These are phyloP conservation scores for Dichetophora obliterata DNA, from an alignment of 2,888 invertebrate species.

Conservation along the genomic window DNA sequence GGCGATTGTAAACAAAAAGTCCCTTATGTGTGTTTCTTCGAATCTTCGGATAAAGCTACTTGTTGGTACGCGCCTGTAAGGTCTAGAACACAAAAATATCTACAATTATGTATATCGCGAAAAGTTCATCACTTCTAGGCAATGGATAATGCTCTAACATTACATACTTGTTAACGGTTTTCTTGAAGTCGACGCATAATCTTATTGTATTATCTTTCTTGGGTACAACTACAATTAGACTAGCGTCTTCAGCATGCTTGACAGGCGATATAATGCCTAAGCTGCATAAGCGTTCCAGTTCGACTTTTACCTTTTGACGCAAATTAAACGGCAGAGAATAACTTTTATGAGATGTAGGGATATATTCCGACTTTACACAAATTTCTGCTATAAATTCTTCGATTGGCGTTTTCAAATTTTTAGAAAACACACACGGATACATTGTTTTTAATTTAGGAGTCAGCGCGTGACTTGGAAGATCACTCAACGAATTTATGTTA, in stretches of 20 bases:
- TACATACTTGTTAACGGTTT: constrained; percentile 6
- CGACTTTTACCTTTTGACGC: neutral
- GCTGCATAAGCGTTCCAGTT: neutral
- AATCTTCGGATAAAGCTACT: constrained; percentile 42
- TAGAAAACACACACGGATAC: neutral
- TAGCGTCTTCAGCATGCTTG: neutral
- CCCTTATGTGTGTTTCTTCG: constrained; percentile 51
- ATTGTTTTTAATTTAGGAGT: neutral
- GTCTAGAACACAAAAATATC: neutral
- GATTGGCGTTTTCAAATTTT: neutral
- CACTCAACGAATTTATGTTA: neutral
- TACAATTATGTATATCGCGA: too few relatives aligned
- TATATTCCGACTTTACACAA: neutral
- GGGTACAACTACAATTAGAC: constrained; percentile 5
- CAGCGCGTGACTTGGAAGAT: neutral
- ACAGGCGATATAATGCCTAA: neutral
- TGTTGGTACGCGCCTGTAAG: neutral
- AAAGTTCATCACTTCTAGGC: neutral
- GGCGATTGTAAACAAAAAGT: constrained; percentile 40
- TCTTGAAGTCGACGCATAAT: constrained; percentile 15
- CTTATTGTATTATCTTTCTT: neutral
- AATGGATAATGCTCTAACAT: neutral
- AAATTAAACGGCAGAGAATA: neutral
- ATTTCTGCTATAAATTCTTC: constrained; percentile 11
- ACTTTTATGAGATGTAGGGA: neutral